Conservation (phyloP, 1,140 invertebrate species). For the Sipha flava region DNA sequence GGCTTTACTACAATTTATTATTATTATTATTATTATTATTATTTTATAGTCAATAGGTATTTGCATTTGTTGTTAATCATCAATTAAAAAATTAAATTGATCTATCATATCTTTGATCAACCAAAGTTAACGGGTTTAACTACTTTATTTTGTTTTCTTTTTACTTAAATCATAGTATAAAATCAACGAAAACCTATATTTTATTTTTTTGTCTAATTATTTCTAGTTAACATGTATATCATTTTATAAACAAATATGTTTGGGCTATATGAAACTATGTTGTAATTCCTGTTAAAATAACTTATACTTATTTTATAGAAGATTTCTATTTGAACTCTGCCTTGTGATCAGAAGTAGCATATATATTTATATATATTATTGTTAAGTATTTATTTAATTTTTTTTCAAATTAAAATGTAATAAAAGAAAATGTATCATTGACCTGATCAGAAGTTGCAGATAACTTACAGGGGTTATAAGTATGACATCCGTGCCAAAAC, state of each 20-base stretch:
- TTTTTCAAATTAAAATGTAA: no score
- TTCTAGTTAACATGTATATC: not conserved
- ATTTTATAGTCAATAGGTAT: conserved; percentile 10
- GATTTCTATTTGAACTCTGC: not conserved
- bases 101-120: conserved; percentile 1
- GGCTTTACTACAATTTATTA: conserved; percentile 18
- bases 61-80: not conserved
- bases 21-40: not conserved
- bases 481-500: conserved; percentile 14
- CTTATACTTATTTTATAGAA: not conserved
- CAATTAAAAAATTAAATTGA: not conserved
- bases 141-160: conserved; percentile 14
- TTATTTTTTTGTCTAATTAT: not conserved
- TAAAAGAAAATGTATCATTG: not conserved
- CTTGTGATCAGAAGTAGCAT: not conserved
- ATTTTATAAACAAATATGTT: not conserved
- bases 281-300: conserved; percentile 6
- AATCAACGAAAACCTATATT: not conserved
- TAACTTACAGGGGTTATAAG: conserved; percentile 13
- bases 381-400: not conserved
- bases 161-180: conserved; percentile 1
- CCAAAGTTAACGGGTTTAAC: not conserved
- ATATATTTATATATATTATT: not conserved
- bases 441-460: not conserved
- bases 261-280: not conserved